Evolutionary conservation across 2,888 invertebrate species (phyloP), one percentile per base, ranked within the genome.

Genomic region (Kuschelorhynchus macadamiae): DNA sequence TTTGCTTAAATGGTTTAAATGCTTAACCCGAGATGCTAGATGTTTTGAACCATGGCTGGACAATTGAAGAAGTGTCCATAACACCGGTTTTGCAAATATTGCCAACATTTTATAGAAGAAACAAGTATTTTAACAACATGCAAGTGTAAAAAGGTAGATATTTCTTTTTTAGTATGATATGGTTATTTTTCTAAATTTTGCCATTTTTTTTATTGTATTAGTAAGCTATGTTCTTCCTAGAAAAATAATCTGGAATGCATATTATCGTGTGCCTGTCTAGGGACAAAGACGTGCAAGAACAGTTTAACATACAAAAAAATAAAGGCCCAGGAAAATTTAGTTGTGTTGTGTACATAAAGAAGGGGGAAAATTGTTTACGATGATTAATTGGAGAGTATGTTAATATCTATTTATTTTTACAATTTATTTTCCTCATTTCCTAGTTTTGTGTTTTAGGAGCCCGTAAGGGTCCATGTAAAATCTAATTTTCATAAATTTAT

Each of bases 1-100:
- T 36, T n/a, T 36, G 36, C 5, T 12, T 36, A 36, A 36, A 36
- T 36, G 11, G 36, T 36, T 36, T 36, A 11, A 36, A 36, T 36
- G 5, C 36, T 7, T n/a, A 12, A 36, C 36, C 36, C 12, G 36
- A 36, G 11, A 4, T 36, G 12, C 36, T 11, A 36, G 36, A 36
- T 36, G 11, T 36, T n/a, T 36, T 11, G 2, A n/a, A n/a, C 2
- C 36, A 36, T 36, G 36, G 36, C 36, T 36, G 36, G 36, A 36
- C 12, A 36, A 36, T n/a, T 36, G 36, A 36, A 36, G 36, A 36
- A n/a, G 12, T 7, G 3, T 2, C 36, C 36, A 36, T 36, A 36
- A 36, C 12, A 3, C 36, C 36, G 2, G 12, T 36, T 12, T 36
- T 36, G 11, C 36, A 36, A 36, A 36, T 11, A 36, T 12, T 36